Evolutionary conservation across 2,797 vertebrate genomes (phyloP).

Genomic region (Gymnodraco acuticeps): DNA sequence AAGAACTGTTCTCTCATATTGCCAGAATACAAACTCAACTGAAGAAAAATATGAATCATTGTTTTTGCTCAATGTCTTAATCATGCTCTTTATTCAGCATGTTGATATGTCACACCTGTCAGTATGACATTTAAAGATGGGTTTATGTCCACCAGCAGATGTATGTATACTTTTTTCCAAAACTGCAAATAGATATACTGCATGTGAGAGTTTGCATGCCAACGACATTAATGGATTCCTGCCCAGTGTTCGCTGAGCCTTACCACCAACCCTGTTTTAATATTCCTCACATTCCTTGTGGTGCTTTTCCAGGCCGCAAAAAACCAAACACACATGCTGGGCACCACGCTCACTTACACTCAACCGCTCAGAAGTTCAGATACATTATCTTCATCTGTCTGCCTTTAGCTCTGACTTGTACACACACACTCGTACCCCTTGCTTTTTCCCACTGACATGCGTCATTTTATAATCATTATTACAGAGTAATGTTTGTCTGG

Average conservation of each 20-base stretch:
- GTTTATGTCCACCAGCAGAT: background rate
- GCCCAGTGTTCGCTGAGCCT: conserved; percentile 38
- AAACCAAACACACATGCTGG: conserved; percentile 66
- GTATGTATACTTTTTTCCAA: background rate
- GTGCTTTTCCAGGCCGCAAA: conserved; percentile 54
- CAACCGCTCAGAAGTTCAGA: conserved; percentile 44
- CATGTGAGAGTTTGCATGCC: conserved; percentile 25
- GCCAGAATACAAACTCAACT: too few species aligned
- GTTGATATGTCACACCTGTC: too few species aligned
- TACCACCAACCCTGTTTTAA: conserved; percentile 56
- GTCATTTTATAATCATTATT: conserved; percentile 56
- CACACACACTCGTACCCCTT: background rate
- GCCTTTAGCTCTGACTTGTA: conserved; percentile 2
- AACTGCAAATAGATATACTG: conserved; percentile 15
- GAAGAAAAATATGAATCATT: too few species aligned
- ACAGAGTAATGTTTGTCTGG: conserved; percentile 56
- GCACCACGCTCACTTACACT: conserved; percentile 58
- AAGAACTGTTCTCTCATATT: background rate
- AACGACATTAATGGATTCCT: conserved; percentile 28
- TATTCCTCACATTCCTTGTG: conserved; percentile 53
- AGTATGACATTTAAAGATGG: background rate
- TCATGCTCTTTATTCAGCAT: too few species aligned
- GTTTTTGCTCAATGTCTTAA: too few species aligned
- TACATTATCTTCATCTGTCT: conserved; percentile 27
- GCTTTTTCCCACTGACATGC: conserved; percentile 33